A percentile compares a stretch with the other conserved stretches of the same genome.
These are phyloP conservation scores for Mobula hypostoma DNA, from an alignment of 2,113 vertebrate genomes.

Conservation along the genomic window DNA sequence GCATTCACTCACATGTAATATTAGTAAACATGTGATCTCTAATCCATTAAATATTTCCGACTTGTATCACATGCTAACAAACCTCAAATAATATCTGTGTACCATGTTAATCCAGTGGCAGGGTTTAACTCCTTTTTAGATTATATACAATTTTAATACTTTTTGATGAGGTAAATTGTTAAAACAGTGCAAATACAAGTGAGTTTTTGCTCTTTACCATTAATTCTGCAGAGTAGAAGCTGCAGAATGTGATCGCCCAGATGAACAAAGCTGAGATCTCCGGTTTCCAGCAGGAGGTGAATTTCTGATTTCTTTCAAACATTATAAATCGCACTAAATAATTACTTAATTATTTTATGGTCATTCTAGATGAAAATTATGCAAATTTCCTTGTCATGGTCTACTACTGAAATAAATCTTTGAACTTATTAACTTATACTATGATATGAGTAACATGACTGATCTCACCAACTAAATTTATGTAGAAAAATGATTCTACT, in stretches of 20 bases:
- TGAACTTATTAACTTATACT: not conserved
- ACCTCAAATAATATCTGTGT: not conserved
- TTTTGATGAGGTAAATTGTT: not conserved
- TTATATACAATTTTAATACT: not conserved
- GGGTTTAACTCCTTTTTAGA: constrained; percentile 6
- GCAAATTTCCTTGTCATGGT: not conserved
- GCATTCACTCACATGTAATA: not conserved
- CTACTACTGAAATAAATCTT: not conserved
- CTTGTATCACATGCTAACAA: not conserved
- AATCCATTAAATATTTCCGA: not conserved
- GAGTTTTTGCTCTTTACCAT: not conserved
- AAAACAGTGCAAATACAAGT: not conserved
- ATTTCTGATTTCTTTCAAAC: not conserved
- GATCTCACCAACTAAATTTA: not conserved
- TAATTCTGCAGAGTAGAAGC: too few species aligned
- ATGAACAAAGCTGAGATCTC: not conserved
- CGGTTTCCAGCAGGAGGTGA: not conserved
- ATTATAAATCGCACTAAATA: not conserved
- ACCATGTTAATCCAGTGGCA: not conserved
- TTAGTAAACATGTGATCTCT: not conserved
- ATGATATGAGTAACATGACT: not conserved
- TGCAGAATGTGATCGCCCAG: not conserved
- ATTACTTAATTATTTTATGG: constrained; percentile 10
- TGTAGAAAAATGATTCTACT: not conserved
- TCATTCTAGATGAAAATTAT: not conserved